phyloP scores from a whole-genome alignment of 2,888 invertebrate genomes.

The Amphimallon solstitiale region DNA sequence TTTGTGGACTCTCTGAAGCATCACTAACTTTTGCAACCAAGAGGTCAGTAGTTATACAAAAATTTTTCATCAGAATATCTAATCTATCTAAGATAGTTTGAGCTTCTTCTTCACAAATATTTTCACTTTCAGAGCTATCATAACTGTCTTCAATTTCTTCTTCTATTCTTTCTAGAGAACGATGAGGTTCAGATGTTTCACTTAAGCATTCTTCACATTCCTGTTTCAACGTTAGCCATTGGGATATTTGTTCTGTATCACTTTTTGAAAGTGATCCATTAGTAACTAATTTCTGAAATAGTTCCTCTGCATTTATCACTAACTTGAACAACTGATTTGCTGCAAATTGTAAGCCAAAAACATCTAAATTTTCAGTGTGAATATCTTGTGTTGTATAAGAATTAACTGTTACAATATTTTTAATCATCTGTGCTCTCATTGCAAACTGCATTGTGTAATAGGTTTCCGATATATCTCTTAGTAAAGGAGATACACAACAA shows the following conservation, averaged over 20 bases:
- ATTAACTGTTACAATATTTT: constrained; percentile 78
- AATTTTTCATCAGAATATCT: constrained; percentile 76
- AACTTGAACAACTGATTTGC: constrained; percentile 84
- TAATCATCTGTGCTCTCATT: constrained; percentile 73
- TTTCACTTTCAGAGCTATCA: constrained; percentile 58
- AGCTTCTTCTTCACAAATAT: constrained; percentile 67
- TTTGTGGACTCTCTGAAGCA: constrained; percentile 40
- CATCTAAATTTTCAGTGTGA: constrained; percentile 58
- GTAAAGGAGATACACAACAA: constrained; percentile 77
- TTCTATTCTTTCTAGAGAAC: constrained; percentile 68
- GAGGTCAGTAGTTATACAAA: constrained; percentile 76
- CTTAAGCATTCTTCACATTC: constrained; percentile 87
- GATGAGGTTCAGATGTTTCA: constrained; percentile 65
- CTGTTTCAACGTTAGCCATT: constrained; percentile 86
- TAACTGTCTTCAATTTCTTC: constrained; percentile 63
- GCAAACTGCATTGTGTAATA: constrained; percentile 75
- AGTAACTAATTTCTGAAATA: constrained; percentile 80
- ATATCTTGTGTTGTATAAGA: constrained; percentile 64
- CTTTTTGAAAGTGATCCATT: constrained; percentile 76
- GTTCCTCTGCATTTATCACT: constrained; percentile 84
- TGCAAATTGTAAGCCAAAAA: constrained; percentile 83
- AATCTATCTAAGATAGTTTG: constrained; percentile 77
- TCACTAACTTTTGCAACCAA: constrained; percentile 65
- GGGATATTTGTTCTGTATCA: constrained; percentile 80
- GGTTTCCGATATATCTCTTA: constrained; percentile 75